Percentiles rank a stretch among this genome's conserved stretches.
Conservation (phyloP, 64 coral and sea anemone species). For the Porites australiensis region DNA sequence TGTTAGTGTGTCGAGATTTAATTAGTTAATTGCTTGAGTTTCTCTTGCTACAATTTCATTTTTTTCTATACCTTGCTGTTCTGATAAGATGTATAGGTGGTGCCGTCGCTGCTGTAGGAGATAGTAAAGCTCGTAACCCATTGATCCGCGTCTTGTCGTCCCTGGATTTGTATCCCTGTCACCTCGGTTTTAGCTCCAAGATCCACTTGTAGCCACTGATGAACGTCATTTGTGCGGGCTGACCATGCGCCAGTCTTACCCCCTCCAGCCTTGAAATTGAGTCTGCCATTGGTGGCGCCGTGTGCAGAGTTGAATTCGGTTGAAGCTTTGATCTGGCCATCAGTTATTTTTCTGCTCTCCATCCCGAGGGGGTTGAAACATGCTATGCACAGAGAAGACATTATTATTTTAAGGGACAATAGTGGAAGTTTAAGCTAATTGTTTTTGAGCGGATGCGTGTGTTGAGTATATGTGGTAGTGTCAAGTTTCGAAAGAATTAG, state of each 20-base stretch:
- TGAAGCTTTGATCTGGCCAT: conserved; percentile 1
- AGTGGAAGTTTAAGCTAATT: too few relatives aligned
- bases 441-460: too few relatives aligned
- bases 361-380: not conserved
- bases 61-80: not conserved
- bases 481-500: too few relatives aligned
- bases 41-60: too few relatives aligned
- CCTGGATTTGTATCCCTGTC: not conserved
- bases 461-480: too few relatives aligned
- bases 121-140: not conserved
- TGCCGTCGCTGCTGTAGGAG: not conserved
- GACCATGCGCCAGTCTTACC: conserved; percentile 22
- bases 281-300: conserved; percentile 31
- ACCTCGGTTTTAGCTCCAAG: not conserved
- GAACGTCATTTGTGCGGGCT: not conserved
- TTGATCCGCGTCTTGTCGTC: not conserved
- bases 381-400: too few relatives aligned
- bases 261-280: not conserved
- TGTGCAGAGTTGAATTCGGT: not conserved
- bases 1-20: too few relatives aligned
- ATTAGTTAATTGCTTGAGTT: too few relatives aligned
- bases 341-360: not conserved
- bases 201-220: conserved; percentile 7
- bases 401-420: too few relatives aligned
- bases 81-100: not conserved